These are phyloP conservation scores for Naso thynnoides DNA, from an alignment of 2,797 vertebrate species.

Conservation along the genomic window DNA sequence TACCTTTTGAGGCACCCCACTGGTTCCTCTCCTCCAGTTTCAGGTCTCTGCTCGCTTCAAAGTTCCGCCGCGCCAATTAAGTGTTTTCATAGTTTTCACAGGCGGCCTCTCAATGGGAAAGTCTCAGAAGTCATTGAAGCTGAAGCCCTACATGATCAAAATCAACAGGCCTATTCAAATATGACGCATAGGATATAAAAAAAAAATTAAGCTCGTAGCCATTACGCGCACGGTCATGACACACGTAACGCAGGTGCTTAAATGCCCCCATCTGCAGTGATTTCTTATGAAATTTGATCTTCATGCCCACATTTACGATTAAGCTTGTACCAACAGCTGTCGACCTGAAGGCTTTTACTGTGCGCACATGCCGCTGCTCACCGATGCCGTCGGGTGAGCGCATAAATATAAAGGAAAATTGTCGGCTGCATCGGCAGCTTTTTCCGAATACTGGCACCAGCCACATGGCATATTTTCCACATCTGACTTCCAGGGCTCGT, in stretches of 20 bases:
- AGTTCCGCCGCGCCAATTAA: constrained; percentile 68
- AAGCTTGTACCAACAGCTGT: constrained; percentile 59
- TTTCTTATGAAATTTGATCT: constrained; percentile 1
- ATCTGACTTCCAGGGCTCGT: constrained; percentile 56
- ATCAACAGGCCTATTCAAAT: background rate
- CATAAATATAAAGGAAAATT: constrained; percentile 53
- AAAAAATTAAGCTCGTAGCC: background rate
- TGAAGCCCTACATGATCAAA: constrained; percentile 23
- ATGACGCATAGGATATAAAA: background rate
- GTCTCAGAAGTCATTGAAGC: constrained; percentile 37
- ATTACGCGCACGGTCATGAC: background rate
- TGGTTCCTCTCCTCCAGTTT: constrained; percentile 47
- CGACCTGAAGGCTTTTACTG: constrained; percentile 8
- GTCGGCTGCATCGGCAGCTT: constrained; percentile 43
- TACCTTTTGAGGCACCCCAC: constrained; percentile 28
- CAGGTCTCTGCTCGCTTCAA: constrained; percentile 65
- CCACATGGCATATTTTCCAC: constrained; percentile 78
- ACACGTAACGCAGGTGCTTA: constrained; percentile 14
- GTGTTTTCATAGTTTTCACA: constrained; percentile 28
- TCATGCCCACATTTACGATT: constrained; percentile 22
- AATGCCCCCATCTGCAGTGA: background rate
- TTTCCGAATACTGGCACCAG: constrained; percentile 64
- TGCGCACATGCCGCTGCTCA: constrained; percentile 35
- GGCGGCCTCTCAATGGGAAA: constrained; percentile 35
- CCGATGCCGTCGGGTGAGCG: constrained; percentile 49